A percentile compares a stretch with the other conserved stretches of the same genome.
phyloP scores from a whole-genome alignment of 2,888 invertebrate genomes.

The Dinocampus coccinellae region DNA sequence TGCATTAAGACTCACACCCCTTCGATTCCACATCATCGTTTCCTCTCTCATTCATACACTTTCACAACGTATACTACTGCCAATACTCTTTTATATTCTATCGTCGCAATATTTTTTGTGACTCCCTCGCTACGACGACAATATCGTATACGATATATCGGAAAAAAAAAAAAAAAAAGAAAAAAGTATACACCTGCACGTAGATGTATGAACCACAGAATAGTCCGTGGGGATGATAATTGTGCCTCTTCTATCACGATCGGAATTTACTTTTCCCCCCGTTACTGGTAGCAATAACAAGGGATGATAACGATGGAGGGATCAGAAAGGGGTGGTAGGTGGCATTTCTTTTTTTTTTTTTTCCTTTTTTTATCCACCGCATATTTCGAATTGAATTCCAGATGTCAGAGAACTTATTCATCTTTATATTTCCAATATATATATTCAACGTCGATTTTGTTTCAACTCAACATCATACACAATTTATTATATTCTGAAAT shows the following conservation, averaged over 20 bases:
- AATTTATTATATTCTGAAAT: neutral
- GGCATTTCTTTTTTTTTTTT: neutral
- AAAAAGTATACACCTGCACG: neutral
- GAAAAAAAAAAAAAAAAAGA: neutral
- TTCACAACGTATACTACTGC: neutral
- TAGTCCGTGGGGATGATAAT: slow-evolving; percentile 1
- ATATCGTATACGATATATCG: slow-evolving; percentile 8
- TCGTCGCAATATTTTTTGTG: slow-evolving; percentile 32
- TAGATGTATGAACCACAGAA: slow-evolving; percentile 10
- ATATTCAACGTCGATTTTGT: neutral
- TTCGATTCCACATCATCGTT: neutral
- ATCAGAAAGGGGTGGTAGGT: neutral
- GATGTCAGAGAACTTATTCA: neutral
- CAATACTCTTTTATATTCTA: neutral
- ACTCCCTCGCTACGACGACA: slow-evolving; percentile 29
- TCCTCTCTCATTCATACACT: neutral
- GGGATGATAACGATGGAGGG: neutral
- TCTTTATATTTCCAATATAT: neutral
- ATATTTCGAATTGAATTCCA: neutral
- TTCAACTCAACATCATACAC: neutral
- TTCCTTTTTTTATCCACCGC: neutral
- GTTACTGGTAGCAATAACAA: neutral
- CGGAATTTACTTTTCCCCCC: neutral
- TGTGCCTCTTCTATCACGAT: slow-evolving; percentile 5
- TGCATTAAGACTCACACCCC: slow-evolving; percentile 66